A percentile compares a stretch with the other conserved stretches of the same genome.
Conservation (phyloP, 2,888 invertebrate genomes). For the Toxonevra muliebris region DNA sequence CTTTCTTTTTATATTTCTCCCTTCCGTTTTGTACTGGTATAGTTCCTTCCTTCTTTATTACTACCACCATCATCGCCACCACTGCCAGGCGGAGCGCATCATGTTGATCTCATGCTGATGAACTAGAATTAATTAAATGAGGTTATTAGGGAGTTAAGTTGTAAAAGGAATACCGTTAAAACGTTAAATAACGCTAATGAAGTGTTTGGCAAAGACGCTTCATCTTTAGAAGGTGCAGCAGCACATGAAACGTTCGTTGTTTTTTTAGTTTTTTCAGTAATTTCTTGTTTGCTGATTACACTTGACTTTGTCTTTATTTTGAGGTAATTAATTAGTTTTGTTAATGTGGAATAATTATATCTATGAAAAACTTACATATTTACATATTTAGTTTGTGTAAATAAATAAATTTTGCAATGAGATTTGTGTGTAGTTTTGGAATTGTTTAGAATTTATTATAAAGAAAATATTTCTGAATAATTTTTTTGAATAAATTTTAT, state of each 20-base stretch:
- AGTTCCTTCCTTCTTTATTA: not conserved
- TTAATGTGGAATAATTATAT: too few species aligned
- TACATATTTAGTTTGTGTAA: too few species aligned
- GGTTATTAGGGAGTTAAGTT: conserved; percentile 32
- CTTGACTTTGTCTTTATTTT: conserved; percentile 35
- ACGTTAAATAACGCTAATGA: conserved; percentile 47
- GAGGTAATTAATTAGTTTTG: too few species aligned
- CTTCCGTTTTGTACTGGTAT: not conserved
- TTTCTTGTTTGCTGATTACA: conserved; percentile 36
- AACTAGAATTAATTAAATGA: conserved; percentile 42
- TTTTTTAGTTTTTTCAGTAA: conserved; percentile 7
- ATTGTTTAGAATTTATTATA: too few species aligned
- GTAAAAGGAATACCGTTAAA: conserved; percentile 32
- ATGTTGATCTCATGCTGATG: conserved; percentile 21
- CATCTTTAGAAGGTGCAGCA: conserved; percentile 6
- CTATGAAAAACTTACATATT: too few species aligned
- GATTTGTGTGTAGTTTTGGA: too few species aligned
- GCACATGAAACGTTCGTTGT: not conserved
- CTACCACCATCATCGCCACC: not conserved
- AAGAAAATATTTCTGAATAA: too few species aligned
- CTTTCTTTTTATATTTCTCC: too few species aligned
- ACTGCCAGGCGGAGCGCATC: conserved; percentile 1
- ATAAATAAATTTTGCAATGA: too few species aligned
- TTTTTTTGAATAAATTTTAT: too few species aligned
- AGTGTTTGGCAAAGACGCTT: conserved; percentile 37